A percentile compares a stretch with the other conserved stretches of the same genome.
Conservation (phyloP, 2,113 vertebrate species). For the Mionectes macconnelli region DNA sequence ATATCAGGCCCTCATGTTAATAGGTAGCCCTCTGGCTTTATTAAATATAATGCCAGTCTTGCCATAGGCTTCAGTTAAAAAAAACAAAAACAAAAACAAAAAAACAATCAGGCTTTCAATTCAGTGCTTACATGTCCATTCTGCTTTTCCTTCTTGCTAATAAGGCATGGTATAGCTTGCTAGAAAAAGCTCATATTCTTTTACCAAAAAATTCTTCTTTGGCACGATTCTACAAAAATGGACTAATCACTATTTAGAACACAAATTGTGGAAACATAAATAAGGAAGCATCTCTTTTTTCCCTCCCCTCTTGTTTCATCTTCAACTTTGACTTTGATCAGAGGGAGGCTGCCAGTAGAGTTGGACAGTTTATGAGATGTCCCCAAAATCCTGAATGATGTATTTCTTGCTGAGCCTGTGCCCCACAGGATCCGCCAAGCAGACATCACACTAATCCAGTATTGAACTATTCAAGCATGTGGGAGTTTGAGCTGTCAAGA, state of each 20-base stretch:
- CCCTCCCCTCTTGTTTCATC: background rate
- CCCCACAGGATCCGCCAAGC: constrained; percentile 9
- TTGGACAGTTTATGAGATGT: constrained; percentile 32
- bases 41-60: background rate
- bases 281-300: background rate
- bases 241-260: background rate
- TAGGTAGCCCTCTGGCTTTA: background rate
- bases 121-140: background rate
- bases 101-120: background rate
- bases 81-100: background rate
- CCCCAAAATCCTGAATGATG: constrained; percentile 21
- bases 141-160: background rate
- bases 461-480: constrained; percentile 67
- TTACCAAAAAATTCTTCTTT: background rate
- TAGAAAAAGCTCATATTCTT: background rate
- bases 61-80: background rate
- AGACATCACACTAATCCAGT: constrained; percentile 67
- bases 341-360: background rate
- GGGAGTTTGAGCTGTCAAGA: constrained; percentile 65
- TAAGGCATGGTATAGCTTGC: background rate
- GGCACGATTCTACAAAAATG: background rate
- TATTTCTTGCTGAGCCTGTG: background rate
- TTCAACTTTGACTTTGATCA: constrained; percentile 6
- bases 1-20: background rate
- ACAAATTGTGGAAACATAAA: background rate